Evolutionary conservation across 2,113 vertebrate species (phyloP).

Genomic region (Lagopus leucura): DNA sequence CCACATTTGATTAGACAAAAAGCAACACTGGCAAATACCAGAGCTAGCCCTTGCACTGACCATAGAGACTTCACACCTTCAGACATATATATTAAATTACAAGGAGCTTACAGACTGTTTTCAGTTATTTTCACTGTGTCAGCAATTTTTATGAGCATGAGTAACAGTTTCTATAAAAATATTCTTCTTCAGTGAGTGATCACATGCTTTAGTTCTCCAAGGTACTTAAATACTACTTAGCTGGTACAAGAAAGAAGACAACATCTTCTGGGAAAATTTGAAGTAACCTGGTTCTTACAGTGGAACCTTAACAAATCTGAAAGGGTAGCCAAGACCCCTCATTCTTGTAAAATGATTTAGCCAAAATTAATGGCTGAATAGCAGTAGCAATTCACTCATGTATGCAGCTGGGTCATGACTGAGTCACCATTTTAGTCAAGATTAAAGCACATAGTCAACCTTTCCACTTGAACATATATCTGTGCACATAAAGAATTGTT

Average conservation of each 20-base stretch:
- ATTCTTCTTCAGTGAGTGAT: neutral
- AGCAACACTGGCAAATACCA: neutral
- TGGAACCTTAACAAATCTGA: slow-evolving; percentile 37
- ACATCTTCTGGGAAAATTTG: slow-evolving; percentile 61
- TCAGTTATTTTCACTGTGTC: neutral
- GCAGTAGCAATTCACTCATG: neutral
- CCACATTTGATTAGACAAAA: neutral
- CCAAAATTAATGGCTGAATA: slow-evolving; percentile 14
- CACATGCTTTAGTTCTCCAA: neutral
- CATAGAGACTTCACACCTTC: neutral
- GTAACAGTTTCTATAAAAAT: neutral
- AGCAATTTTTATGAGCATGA: neutral
- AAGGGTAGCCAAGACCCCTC: neutral
- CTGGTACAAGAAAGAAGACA: neutral
- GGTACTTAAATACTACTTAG: neutral
- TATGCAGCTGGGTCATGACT: neutral
- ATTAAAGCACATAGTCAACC: slow-evolving; percentile 42
- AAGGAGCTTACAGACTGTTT: neutral
- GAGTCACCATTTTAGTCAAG: slow-evolving; percentile 3
- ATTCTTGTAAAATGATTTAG: slow-evolving; percentile 52
- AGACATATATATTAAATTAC: neutral
- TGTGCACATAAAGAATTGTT: neutral
- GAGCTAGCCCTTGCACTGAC: neutral
- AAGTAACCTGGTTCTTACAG: slow-evolving; percentile 30
- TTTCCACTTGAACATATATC: neutral